phyloP scores from a whole-genome alignment of 2,113 vertebrate species.

The Labeo rohita region DNA sequence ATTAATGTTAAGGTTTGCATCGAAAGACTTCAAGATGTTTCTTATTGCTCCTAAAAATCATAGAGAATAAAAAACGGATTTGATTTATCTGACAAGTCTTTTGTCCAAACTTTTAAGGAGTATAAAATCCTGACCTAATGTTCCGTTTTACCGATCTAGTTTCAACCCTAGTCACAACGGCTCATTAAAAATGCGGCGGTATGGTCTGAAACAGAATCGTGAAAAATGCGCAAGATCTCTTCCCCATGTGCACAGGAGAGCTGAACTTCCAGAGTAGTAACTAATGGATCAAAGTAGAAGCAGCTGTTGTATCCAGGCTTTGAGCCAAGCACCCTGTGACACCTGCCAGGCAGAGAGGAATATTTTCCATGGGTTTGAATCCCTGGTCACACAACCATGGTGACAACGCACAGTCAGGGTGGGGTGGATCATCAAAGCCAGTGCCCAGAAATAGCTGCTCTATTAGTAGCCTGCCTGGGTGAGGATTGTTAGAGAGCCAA shows the following conservation, averaged over 20 bases:
- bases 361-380: slow-evolving; percentile 55
- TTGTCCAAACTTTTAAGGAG: slow-evolving; percentile 4
- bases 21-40: slow-evolving; percentile 9
- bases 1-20: neutral
- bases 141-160: slow-evolving; percentile 3
- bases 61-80: neutral
- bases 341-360: slow-evolving; percentile 48
- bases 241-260: slow-evolving; percentile 14
- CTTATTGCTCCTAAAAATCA: slow-evolving; percentile 17
- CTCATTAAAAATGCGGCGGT: slow-evolving; percentile 3
- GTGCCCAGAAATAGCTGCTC: slow-evolving; percentile 47
- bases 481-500: slow-evolving; percentile 27
- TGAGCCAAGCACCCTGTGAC: slow-evolving; percentile 50
- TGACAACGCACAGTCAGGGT: slow-evolving; percentile 37
- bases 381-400: slow-evolving; percentile 52
- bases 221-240: slow-evolving; percentile 14
- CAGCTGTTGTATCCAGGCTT: slow-evolving; percentile 47
- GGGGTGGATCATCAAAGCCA: slow-evolving; percentile 40
- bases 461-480: slow-evolving; percentile 39
- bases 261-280: slow-evolving; percentile 22
- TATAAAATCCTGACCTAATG: neutral
- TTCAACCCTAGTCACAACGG: slow-evolving; percentile 16
- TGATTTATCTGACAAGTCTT: neutral
- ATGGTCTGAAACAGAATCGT: neutral
- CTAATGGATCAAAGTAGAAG: slow-evolving; percentile 43